Base-by-base conservation (phyloP, 2,888 invertebrate genomes). In the Ophion slaviceki region DNA sequence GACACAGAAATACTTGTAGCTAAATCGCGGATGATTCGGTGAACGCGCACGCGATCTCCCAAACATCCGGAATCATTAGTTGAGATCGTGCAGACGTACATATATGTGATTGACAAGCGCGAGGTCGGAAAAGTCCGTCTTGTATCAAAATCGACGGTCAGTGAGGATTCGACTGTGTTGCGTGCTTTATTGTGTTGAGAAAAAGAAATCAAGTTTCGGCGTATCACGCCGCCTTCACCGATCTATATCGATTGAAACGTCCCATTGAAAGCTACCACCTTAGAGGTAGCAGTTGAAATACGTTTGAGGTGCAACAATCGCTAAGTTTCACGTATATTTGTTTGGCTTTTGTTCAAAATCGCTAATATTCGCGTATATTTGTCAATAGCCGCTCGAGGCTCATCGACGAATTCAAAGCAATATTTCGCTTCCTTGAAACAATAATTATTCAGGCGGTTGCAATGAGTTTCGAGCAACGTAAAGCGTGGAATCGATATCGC, bases 71-170 rank as follows among this genome's bases (percentile, higher is more conserved):
- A 68, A 53, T 74, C 36, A 61, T n/a, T 14, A 24, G 40, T 47
- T 24, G 47, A 75, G 17, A 28, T 62, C 62, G 45, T 47, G 32
- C 28, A 72, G 17, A 68, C 24, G 24, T 59, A 32, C n/a, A 47
- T 59, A 70, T 61, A 17, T 45, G 70, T 59, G 72, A 59, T 74
- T 67, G 32, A 24, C 20, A 80, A 75, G 68, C 72, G 67, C 62
- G 67, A 40, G 62, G 57, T 72, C 82, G 76, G 40, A 71, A 74
- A 78, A 68, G 70, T 57, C 72, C 64, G 57, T 74, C 61, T 68
- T 64, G n/a, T 8, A 40, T 75, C 62, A 81, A 47, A 20, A 66
- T 64, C 76, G 40, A 82, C 82, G 83, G 85, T 87, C 78, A 79
- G 85, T 84, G 71, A 32, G 6, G 47, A 40, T 68, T 82, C 20